These are phyloP conservation scores for Drosophila nr. perissopoda DNA, from an alignment of 2,888 invertebrate species.

Conservation along the genomic window DNA sequence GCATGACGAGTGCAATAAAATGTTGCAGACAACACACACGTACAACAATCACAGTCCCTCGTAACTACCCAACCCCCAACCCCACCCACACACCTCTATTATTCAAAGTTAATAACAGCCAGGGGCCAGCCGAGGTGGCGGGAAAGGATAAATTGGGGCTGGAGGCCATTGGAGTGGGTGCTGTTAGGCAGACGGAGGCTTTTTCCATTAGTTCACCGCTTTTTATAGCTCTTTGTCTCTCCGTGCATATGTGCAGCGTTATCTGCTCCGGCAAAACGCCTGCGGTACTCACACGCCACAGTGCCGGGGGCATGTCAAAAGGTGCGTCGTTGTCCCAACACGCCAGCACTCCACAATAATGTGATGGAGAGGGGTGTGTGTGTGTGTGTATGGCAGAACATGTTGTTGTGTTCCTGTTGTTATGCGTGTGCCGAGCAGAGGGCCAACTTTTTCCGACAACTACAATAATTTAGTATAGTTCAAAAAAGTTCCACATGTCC, in stretches of 20 bases:
- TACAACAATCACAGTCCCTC: slow-evolving; percentile 37
- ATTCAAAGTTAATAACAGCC: slow-evolving; percentile 65
- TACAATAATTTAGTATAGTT: slow-evolving; percentile 79
- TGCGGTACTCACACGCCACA: slow-evolving; percentile 18
- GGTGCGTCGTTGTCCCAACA: slow-evolving; percentile 49
- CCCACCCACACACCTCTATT: slow-evolving; percentile 18
- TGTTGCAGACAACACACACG: slow-evolving; percentile 45
- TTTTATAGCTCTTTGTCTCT: slow-evolving; percentile 52
- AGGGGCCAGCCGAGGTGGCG: slow-evolving; percentile 9
- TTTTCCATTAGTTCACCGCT: slow-evolving; percentile 63
- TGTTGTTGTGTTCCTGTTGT: slow-evolving; percentile 10
- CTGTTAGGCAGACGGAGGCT: slow-evolving; percentile 13
- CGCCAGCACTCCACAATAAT: slow-evolving; percentile 12
- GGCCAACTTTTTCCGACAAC: slow-evolving; percentile 71
- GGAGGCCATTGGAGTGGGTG: slow-evolving; percentile 6
- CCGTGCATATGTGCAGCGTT: slow-evolving; percentile 47
- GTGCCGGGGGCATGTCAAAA: slow-evolving; percentile 60
- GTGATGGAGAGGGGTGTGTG: neutral
- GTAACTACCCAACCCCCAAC: slow-evolving; percentile 13
- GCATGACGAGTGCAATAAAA: slow-evolving; percentile 54
- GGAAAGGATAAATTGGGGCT: neutral
- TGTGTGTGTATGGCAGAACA: slow-evolving; percentile 24
- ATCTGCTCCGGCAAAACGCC: slow-evolving; percentile 37
- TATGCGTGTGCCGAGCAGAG: slow-evolving; percentile 28
- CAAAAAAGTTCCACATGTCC: slow-evolving; percentile 79